Conservation (phyloP, 1,140 invertebrate genomes). For the Chironomus striatipennis region DNA sequence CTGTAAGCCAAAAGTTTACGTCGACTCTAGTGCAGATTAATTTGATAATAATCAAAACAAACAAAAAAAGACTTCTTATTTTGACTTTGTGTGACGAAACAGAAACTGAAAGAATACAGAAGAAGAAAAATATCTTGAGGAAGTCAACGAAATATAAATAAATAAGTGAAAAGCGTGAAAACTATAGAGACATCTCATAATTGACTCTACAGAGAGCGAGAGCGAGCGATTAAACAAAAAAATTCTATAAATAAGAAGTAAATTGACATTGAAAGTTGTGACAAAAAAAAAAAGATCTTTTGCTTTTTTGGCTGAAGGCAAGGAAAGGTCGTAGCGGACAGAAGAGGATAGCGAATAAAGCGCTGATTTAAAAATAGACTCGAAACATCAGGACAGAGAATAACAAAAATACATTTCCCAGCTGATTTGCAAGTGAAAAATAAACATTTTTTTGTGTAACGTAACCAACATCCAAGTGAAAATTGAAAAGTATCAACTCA, state of each 20-base stretch:
- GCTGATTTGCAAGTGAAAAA: not conserved
- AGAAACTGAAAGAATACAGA: not conserved
- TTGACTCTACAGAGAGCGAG: not conserved
- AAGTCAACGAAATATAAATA: not conserved
- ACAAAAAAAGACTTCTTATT: not conserved
- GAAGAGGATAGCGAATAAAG: too few species aligned
- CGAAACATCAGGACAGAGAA: not conserved
- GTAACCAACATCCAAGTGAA: too few species aligned
- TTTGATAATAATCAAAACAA: constrained; percentile 1
- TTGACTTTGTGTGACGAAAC: not conserved
- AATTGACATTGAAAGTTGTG: constrained; percentile 7
- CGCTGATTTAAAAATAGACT: not conserved
- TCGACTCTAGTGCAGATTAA: too few species aligned
- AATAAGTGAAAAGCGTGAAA: not conserved
- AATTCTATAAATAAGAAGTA: constrained; percentile 14
- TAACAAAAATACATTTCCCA: not conserved
- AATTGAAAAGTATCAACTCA: too few species aligned
- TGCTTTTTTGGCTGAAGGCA: not conserved
- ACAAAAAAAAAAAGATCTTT: not conserved
- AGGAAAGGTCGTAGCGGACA: not conserved
- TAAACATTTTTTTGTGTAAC: too few species aligned
- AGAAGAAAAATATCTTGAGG: not conserved
- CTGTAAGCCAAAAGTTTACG: too few species aligned
- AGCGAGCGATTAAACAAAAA: not conserved
- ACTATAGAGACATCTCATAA: too few species aligned